Evolutionary conservation across 1,140 invertebrate species (phyloP), one percentile per base, ranked within the genome.

Genomic region (Triops longicaudatus): DNA sequence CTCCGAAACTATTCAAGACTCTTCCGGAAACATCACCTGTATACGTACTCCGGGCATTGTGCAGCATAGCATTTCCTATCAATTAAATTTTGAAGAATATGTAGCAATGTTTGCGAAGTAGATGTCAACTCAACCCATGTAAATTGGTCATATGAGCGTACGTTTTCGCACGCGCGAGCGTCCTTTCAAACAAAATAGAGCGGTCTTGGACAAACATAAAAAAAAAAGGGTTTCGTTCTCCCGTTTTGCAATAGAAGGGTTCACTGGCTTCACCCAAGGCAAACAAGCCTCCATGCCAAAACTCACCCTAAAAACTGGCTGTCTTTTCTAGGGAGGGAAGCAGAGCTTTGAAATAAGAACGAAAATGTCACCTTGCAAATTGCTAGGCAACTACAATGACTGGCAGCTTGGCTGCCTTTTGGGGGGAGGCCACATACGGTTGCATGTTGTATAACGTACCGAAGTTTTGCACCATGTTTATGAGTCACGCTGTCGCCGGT

Each of bases 231-330:
- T 63, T 63, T 63, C 17, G 22, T 22, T n/a, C 17, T 3, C 17
- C 17, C 50, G 14, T 63, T 63, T 63, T 17, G 50, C 50, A 22
- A 63, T 22, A 63, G 14, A 63, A 17, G 50, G 14, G 50, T 63
- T 63, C 50, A 63, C 50, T 63, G 50, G 50, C 50, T 63, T 63
- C n/a, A 63, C 50, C 50, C 50, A 63, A 63, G 50, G 50, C 50
- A 63, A 63, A 63, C 50, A 63, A 63, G 50, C 50, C 50, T 3
- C 17, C 50, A 63, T 6, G 50, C 17, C 14, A 63, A 4, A 17
- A 6, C 6, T 14, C 50, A 22, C 14, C 50, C 50, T n/a, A 63
- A 22, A 63, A 63, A 63, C 17, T 63, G 14, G 50, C 14, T 63
- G n/a, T 17, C 50, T 6, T 63, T 22, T 17, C 50, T 0, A 14